Percentiles rank a stretch among this genome's conserved stretches.
Conservation (phyloP, 2,113 vertebrate genomes). For the Phylloscopus trochilus region DNA sequence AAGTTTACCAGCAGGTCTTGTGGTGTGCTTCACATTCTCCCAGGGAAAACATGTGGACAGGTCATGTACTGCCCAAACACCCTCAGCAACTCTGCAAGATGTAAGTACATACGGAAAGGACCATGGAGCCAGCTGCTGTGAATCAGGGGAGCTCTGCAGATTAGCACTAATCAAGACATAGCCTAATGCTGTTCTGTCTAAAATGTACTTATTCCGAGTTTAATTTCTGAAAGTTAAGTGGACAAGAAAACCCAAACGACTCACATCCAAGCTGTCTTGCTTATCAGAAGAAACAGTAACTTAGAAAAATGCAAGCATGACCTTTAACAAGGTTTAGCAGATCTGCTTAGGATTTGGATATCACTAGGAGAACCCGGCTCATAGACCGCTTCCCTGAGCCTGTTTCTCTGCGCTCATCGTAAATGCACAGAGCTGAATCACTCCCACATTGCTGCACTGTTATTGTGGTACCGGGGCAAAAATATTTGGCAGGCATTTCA, state of each 20-base stretch:
- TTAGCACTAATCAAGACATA: background rate
- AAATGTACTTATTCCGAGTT: background rate
- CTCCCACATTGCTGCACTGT: slow-evolving; percentile 62
- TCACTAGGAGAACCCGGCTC: background rate
- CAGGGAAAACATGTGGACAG: fast-evolving
- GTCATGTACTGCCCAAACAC: background rate
- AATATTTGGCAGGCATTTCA: slow-evolving; percentile 78
- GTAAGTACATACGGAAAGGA: background rate
- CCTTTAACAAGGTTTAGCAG: background rate
- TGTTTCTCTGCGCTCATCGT: slow-evolving; percentile 8
- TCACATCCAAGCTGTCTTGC: background rate
- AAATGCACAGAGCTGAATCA: slow-evolving; percentile 51
- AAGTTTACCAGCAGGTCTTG: background rate
- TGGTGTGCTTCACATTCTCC: background rate
- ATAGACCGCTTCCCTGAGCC: background rate
- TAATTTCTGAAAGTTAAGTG: background rate
- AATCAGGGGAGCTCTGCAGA: background rate
- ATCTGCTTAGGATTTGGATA: background rate
- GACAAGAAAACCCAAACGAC: background rate
- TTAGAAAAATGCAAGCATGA: background rate
- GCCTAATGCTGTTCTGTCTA: background rate
- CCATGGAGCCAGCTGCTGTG: background rate
- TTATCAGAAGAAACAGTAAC: background rate
- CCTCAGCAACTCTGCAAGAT: background rate
- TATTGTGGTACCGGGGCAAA: slow-evolving; percentile 75